Conservation (phyloP, 2,113 vertebrate genomes). For the Pelmatolapia mariae region DNA sequence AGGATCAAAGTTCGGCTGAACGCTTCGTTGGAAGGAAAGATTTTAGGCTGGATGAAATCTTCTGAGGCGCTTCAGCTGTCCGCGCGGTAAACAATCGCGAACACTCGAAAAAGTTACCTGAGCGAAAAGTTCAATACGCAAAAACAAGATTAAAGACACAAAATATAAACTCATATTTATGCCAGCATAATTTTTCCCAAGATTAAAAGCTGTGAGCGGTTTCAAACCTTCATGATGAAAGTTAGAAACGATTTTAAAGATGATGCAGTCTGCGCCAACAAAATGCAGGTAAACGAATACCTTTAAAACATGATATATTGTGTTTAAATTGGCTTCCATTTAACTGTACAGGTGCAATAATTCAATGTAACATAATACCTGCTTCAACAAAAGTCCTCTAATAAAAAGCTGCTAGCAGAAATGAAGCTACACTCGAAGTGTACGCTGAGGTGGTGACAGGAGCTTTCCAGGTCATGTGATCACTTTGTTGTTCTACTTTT, state of each 20-base stretch:
- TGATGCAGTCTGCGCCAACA: not conserved
- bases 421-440: not conserved
- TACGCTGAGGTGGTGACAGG: not conserved
- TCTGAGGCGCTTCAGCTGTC: not conserved
- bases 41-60: not conserved
- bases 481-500: not conserved
- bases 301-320: not conserved
- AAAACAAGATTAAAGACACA: not conserved
- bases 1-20: not conserved
- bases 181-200: not conserved
- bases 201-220: not conserved
- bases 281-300: not conserved
- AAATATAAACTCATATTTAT: not conserved
- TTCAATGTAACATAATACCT: not conserved
- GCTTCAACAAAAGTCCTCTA: not conserved
- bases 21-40: not conserved
- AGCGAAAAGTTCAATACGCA: constrained; percentile 18
- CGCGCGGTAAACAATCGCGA: not conserved
- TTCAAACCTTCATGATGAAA: not conserved
- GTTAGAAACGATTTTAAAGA: not conserved
- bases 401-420: not conserved
- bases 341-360: not conserved
- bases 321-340: not conserved
- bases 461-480: not conserved
- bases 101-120: constrained; percentile 30